Evolutionary conservation across 2,113 vertebrate species (phyloP).

Genomic region (Daubentonia madagascariensis): DNA sequence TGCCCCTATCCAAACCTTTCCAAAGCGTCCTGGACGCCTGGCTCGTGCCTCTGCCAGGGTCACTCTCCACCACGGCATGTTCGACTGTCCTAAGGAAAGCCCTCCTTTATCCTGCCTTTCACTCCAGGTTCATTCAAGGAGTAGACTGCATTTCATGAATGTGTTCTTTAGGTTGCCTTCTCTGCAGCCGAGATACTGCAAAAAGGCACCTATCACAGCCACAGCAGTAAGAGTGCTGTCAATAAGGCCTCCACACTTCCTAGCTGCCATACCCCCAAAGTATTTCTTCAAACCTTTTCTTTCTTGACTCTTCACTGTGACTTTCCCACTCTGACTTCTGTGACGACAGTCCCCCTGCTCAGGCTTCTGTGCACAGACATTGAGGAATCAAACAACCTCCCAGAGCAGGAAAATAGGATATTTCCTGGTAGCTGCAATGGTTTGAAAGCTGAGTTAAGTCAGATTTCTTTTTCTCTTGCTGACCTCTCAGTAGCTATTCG

Average conservation of each 20-base stretch:
- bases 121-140: neutral
- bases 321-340: neutral
- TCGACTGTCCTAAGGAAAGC: neutral
- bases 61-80: neutral
- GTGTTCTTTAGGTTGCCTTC: neutral
- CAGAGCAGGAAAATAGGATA: neutral
- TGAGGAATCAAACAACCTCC: neutral
- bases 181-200: neutral
- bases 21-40: neutral
- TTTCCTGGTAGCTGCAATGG: neutral
- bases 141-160: neutral
- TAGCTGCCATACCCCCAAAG: neutral
- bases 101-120: neutral
- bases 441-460: neutral
- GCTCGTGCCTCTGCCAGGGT: neutral
- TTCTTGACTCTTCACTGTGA: neutral
- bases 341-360: neutral
- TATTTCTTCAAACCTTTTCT: neutral
- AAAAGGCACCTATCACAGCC: neutral
- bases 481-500: neutral
- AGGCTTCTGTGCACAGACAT: neutral
- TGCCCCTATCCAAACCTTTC: neutral
- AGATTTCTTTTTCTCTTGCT: neutral
- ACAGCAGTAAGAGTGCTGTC: neutral
- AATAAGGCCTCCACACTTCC: neutral